These are phyloP conservation scores for Bombus confusus DNA, from an alignment of 1,140 invertebrate species.

Conservation along the genomic window DNA sequence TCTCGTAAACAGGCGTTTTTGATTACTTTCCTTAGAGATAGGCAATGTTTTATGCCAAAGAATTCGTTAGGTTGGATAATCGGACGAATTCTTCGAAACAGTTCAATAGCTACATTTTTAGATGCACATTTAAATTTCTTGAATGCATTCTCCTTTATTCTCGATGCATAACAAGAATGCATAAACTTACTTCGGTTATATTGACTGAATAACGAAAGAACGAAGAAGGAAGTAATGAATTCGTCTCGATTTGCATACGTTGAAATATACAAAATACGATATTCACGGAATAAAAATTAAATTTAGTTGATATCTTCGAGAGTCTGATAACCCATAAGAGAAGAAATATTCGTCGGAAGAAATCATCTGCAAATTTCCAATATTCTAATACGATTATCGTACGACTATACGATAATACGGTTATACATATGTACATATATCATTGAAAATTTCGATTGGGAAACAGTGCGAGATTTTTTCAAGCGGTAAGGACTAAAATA, in stretches of 20 bases:
- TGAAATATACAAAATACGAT: background rate
- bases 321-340: background rate
- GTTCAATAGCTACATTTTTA: background rate
- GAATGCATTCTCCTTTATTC: background rate
- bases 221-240: conserved; percentile 20
- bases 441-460: background rate
- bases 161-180: conserved; percentile 9
- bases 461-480: background rate
- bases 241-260: conserved; percentile 18
- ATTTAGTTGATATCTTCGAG: background rate
- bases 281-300: background rate
- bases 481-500: background rate
- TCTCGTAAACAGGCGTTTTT: background rate
- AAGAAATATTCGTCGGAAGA: background rate
- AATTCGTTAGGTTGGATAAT: background rate
- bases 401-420: fast-evolving
- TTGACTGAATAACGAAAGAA: conserved; percentile 24
- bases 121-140: conserved; percentile 10
- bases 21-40: background rate
- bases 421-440: background rate
- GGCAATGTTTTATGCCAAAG: background rate
- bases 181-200: conserved; percentile 19
- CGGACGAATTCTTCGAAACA: background rate
- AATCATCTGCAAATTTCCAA: background rate
- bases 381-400: no score